phyloP scores from a whole-genome alignment of 1,140 invertebrate species.

The Cotesia glomerata region DNA sequence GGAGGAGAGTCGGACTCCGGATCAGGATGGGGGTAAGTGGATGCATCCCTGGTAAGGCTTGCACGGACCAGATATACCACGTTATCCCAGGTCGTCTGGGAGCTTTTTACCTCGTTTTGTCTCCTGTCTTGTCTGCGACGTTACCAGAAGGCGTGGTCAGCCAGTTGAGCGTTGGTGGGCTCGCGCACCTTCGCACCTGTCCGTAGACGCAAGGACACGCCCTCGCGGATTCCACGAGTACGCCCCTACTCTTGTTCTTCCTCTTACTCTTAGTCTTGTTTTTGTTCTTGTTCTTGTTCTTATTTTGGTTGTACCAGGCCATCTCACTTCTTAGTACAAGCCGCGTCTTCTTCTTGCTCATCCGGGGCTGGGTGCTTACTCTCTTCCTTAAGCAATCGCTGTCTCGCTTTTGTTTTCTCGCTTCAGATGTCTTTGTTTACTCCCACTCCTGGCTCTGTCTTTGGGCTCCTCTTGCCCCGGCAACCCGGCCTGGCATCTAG shows the following conservation, averaged over 20 bases:
- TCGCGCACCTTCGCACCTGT: conserved; percentile 63
- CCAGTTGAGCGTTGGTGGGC: conserved; percentile 40
- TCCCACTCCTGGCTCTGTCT: no score
- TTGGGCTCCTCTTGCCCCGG: no score
- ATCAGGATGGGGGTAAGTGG: neutral
- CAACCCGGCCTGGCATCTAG: no score
- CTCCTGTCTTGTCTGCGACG: conserved; percentile 16
- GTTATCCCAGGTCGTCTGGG: conserved; percentile 26
- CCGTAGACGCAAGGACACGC: conserved; percentile 57
- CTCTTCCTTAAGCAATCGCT: no score
- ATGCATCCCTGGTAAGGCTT: neutral
- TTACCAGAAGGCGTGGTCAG: conserved; percentile 56
- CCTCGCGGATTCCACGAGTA: conserved; percentile 50
- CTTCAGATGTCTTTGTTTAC: no score
- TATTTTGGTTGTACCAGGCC: neutral
- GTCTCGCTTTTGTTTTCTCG: no score
- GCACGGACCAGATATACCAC: neutral
- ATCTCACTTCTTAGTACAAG: no score
- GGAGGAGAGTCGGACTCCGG: neutral
- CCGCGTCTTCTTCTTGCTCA: conserved; percentile 7
- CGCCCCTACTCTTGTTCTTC: conserved; percentile 17
- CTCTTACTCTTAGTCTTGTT: neutral
- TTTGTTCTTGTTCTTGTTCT: conserved; percentile 20
- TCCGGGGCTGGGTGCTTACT: neutral
- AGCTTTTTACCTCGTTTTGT: conserved; percentile 5